These are phyloP conservation scores for Psittacus erithacus DNA, from an alignment of 2,113 vertebrate species.

Conservation along the genomic window DNA sequence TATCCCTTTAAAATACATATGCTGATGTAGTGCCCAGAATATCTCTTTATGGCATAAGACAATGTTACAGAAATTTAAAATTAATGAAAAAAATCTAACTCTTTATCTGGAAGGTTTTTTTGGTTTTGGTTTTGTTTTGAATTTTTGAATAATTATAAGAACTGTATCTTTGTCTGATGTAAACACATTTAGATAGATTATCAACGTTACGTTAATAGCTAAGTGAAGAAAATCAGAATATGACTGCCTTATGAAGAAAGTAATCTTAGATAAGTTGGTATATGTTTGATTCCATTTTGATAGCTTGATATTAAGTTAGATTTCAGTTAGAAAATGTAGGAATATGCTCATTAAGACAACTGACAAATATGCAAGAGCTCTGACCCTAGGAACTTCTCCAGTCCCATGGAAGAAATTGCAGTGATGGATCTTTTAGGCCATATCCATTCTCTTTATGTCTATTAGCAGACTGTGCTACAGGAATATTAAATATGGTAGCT, in stretches of 20 bases:
- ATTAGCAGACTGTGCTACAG: neutral
- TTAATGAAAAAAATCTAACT: neutral
- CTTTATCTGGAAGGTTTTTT: neutral
- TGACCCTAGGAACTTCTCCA: neutral
- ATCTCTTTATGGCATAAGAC: neutral
- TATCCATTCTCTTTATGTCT: neutral
- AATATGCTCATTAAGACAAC: neutral
- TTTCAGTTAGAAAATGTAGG: conserved; percentile 44
- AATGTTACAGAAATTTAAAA: neutral
- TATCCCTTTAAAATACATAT: neutral
- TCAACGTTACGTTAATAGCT: conserved; percentile 20
- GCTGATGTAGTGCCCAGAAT: neutral
- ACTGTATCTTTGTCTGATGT: neutral
- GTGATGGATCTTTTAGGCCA: neutral
- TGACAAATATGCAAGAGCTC: neutral
- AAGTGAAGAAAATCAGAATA: conserved; percentile 23
- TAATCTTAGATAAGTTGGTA: conserved; percentile 1
- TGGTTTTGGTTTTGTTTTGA: neutral
- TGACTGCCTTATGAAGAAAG: conserved; percentile 24
- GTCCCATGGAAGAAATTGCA: neutral
- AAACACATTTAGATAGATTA: neutral
- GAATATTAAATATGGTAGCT: neutral
- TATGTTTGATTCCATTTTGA: conserved; percentile 33
- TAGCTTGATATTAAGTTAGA: conserved; percentile 29
- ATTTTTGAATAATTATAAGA: conserved; percentile 5